These are phyloP conservation scores for Panthera tigris DNA, from an alignment of 2,113 vertebrate species.

Conservation along the genomic window DNA sequence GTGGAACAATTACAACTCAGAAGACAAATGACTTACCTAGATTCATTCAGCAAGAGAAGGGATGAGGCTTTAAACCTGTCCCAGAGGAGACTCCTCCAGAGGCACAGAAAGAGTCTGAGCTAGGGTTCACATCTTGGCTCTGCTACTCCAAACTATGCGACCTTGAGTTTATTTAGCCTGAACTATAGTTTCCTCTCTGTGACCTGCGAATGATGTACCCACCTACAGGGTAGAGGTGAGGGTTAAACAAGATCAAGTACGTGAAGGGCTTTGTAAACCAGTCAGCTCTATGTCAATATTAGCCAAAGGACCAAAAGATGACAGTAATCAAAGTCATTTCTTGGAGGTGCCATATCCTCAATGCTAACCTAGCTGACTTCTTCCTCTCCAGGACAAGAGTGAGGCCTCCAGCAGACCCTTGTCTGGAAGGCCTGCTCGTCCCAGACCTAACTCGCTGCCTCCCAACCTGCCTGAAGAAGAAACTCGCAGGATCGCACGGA, in stretches of 20 bases:
- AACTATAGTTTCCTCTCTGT: neutral
- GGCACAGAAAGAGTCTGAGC: neutral
- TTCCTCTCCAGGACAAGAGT: conserved; percentile 66
- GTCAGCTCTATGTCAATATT: neutral
- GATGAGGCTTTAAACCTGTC: neutral
- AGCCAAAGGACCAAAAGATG: neutral
- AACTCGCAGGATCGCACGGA: conserved; percentile 91
- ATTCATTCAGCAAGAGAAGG: neutral
- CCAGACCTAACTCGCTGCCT: conserved; percentile 76
- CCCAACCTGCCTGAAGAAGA: conserved; percentile 85
- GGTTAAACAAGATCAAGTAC: neutral
- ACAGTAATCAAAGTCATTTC: neutral
- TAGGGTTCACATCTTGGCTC: neutral
- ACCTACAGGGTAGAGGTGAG: neutral
- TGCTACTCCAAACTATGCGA: neutral
- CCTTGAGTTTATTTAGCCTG: neutral
- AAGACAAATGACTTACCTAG: neutral
- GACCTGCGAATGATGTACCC: neutral
- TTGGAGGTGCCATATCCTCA: neutral
- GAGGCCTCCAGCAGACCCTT: conserved; percentile 15
- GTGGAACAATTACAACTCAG: neutral
- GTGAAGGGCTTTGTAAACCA: neutral
- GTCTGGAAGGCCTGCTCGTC: conserved; percentile 66
- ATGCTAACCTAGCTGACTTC: conserved; percentile 40
- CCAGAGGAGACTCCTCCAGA: neutral